Conservation (phyloP, 35 echinoderm and acorn worm genomes). For the Patiria miniata region DNA sequence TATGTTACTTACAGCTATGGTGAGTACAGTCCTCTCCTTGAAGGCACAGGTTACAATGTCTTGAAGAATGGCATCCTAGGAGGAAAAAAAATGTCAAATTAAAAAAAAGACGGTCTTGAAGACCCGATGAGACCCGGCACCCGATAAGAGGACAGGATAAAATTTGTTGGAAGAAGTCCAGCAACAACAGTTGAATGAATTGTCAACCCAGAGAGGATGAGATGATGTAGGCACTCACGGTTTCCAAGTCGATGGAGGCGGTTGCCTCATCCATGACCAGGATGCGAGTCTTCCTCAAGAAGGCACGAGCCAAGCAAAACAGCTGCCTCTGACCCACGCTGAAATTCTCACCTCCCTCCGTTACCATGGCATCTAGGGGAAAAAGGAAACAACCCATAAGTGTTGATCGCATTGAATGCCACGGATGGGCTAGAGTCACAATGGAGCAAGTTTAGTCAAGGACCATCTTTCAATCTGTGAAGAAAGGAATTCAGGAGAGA, state of each 20-base stretch:
- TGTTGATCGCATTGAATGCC: too few relatives aligned
- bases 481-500: too few relatives aligned
- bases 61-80: slow-evolving; percentile 63
- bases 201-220: too few relatives aligned
- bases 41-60: slow-evolving; percentile 48
- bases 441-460: too few relatives aligned
- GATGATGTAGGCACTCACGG: too few relatives aligned
- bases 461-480: too few relatives aligned
- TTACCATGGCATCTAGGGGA: slow-evolving; percentile 34
- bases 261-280: slow-evolving; percentile 63
- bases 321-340: slow-evolving; percentile 64
- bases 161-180: too few relatives aligned
- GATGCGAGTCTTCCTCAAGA: slow-evolving; percentile 47
- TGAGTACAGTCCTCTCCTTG: slow-evolving; percentile 55
- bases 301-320: slow-evolving; percentile 59
- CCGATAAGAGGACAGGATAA: too few relatives aligned
- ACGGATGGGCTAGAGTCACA: too few relatives aligned
- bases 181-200: too few relatives aligned
- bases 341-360: slow-evolving; percentile 61
- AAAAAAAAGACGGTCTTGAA: too few relatives aligned
- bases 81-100: background rate
- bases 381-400: background rate
- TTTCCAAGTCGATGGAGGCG: slow-evolving; percentile 58
- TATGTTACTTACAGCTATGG: slow-evolving; percentile 60
- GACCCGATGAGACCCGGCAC: too few relatives aligned